phyloP scores from a whole-genome alignment of 2,113 vertebrate genomes.

The Elanus axillaris region DNA sequence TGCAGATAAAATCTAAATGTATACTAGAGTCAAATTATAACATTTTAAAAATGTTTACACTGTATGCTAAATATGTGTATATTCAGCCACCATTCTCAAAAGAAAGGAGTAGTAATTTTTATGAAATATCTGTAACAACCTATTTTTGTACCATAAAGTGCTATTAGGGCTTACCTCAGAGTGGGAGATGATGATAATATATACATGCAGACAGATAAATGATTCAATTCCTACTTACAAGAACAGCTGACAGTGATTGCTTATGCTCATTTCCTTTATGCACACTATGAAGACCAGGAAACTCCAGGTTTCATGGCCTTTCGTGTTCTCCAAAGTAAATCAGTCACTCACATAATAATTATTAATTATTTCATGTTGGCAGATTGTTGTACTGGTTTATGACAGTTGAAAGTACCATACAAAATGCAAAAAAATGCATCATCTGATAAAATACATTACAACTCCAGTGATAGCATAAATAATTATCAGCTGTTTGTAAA shows the following conservation, averaged over 20 bases:
- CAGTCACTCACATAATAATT: slow-evolving; percentile 77
- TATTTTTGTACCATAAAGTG: slow-evolving; percentile 67
- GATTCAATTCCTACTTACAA: slow-evolving; percentile 87
- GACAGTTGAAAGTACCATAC: slow-evolving; percentile 66
- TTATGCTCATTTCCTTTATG: slow-evolving; percentile 80
- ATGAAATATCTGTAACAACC: slow-evolving; percentile 50
- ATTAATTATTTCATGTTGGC: slow-evolving; percentile 73
- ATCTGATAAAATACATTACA: slow-evolving; percentile 64
- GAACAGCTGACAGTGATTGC: slow-evolving; percentile 82
- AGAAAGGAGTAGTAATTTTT: slow-evolving; percentile 14
- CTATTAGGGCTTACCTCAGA: slow-evolving; percentile 55
- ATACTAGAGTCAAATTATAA: background rate
- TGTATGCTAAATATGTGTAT: background rate
- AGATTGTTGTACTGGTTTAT: slow-evolving; percentile 67
- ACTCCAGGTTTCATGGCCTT: slow-evolving; percentile 73
- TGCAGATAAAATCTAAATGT: background rate
- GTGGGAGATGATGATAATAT: slow-evolving; percentile 76
- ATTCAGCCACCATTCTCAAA: background rate
- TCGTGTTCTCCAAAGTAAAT: slow-evolving; percentile 74
- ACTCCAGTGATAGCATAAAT: slow-evolving; percentile 13
- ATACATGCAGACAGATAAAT: slow-evolving; percentile 84
- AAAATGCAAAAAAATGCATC: slow-evolving; percentile 30
- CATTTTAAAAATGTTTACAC: background rate
- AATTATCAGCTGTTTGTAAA: slow-evolving; percentile 53
- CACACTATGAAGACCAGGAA: slow-evolving; percentile 65